Evolutionary conservation across 2,888 invertebrate genomes (phyloP).

Genomic region (Pyralis farinalis): DNA sequence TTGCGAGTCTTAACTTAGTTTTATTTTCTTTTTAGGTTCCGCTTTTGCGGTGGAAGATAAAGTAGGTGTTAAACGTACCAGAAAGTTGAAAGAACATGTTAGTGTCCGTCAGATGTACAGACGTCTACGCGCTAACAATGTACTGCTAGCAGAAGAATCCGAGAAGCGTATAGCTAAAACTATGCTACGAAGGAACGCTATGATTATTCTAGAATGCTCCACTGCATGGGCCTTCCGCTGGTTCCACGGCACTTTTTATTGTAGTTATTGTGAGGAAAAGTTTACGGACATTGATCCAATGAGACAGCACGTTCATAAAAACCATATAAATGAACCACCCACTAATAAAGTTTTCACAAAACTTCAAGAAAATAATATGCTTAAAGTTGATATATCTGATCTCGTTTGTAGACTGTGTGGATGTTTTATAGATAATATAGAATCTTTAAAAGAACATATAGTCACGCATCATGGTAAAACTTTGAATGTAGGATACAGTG

Average conservation of each 20-base stretch:
- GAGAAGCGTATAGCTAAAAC: constrained; percentile 64
- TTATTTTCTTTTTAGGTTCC: constrained; percentile 70
- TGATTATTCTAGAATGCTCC: constrained; percentile 58
- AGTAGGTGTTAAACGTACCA: constrained; percentile 47
- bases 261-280: constrained; percentile 62
- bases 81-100: constrained; percentile 65
- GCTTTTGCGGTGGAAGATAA: constrained; percentile 40
- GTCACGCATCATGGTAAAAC: constrained; percentile 37
- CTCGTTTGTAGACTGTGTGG: constrained; percentile 56
- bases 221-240: constrained; percentile 72
- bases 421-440: constrained; percentile 35
- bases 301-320: constrained; percentile 42
- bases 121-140: constrained; percentile 65
- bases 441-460: constrained; percentile 54
- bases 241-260: constrained; percentile 63
- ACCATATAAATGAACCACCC: constrained; percentile 47
- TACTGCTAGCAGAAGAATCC: constrained; percentile 56
- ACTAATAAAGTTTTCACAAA: constrained; percentile 58
- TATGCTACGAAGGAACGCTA: constrained; percentile 68
- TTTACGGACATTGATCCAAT: constrained; percentile 50
- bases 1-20: constrained; percentile 14
- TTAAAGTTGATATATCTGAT: constrained; percentile 62
- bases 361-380: constrained; percentile 66
- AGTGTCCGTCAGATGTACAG: constrained; percentile 68
- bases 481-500: constrained; percentile 47